A percentile compares a stretch with the other conserved stretches of the same genome.
Evolutionary conservation across 53 echinoderm and acorn worm species (phyloP).

Genomic region (Apostichopus leukothele): DNA sequence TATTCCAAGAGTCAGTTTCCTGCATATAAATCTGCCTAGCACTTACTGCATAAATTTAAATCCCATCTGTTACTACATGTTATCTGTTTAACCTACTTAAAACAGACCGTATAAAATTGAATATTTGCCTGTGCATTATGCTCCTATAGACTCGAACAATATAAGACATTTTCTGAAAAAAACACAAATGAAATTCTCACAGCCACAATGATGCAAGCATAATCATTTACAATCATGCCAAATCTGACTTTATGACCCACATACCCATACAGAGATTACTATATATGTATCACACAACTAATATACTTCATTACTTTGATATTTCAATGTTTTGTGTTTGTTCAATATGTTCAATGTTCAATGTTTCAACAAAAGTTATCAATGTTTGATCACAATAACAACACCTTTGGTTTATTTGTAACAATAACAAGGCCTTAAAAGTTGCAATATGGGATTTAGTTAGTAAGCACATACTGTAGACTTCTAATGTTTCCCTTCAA

Average conservation of each 20-base stretch:
- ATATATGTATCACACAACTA: too few species aligned
- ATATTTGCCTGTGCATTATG: neutral
- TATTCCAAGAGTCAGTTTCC: too few species aligned
- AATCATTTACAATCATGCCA: neutral
- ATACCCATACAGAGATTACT: neutral
- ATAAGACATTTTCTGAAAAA: neutral
- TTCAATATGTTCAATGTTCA: too few species aligned
- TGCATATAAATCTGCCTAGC: too few species aligned
- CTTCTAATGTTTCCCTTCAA: neutral
- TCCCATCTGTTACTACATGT: too few species aligned
- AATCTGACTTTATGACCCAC: neutral
- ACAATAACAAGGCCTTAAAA: neutral
- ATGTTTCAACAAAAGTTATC: too few species aligned
- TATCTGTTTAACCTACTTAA: too few species aligned
- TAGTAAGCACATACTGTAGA: neutral
- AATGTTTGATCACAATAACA: too few species aligned
- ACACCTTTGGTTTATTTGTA: too few species aligned
- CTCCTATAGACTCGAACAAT: neutral
- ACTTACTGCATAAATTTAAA: too few species aligned
- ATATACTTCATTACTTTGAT: too few species aligned
- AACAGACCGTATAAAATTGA: neutral
- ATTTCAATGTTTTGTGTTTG: too few species aligned
- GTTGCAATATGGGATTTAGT: neutral
- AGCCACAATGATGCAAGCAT: neutral
- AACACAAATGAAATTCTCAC: neutral